phyloP scores from a whole-genome alignment of 2,113 vertebrate species.

The Elephas maximus region DNA sequence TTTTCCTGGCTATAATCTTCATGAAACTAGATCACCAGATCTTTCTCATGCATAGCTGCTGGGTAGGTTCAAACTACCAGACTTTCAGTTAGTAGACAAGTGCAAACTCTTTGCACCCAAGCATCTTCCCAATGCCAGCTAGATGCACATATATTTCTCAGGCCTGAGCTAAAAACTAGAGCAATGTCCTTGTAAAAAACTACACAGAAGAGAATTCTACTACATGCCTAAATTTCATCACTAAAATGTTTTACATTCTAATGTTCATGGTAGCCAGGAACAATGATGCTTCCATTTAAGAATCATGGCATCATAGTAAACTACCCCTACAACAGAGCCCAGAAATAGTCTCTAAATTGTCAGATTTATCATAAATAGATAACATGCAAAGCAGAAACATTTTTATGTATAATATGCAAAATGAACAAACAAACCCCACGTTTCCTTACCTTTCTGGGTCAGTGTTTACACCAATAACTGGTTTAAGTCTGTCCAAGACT shows the following conservation, averaged over 20 bases:
- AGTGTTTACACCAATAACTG: slow-evolving; percentile 98
- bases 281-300: background rate
- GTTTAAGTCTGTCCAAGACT: slow-evolving; percentile 96
- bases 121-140: background rate
- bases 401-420: background rate
- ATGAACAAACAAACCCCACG: background rate
- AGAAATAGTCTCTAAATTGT: background rate
- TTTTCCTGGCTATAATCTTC: background rate
- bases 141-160: background rate
- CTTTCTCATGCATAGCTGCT: background rate
- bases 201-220: background rate
- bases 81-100: background rate
- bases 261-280: background rate
- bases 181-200: background rate
- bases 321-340: background rate
- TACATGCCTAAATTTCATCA: background rate
- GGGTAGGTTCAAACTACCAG: background rate
- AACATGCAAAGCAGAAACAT: slow-evolving; percentile 3
- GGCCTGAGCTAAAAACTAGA: slow-evolving; percentile 19
- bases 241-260: background rate
- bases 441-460: slow-evolving; percentile 96
- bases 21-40: background rate
- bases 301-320: background rate
- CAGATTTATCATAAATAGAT: slow-evolving; percentile 5
- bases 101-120: background rate